phyloP scores from a whole-genome alignment of 1,140 invertebrate genomes.

The Rhagoletis zephyria region DNA sequence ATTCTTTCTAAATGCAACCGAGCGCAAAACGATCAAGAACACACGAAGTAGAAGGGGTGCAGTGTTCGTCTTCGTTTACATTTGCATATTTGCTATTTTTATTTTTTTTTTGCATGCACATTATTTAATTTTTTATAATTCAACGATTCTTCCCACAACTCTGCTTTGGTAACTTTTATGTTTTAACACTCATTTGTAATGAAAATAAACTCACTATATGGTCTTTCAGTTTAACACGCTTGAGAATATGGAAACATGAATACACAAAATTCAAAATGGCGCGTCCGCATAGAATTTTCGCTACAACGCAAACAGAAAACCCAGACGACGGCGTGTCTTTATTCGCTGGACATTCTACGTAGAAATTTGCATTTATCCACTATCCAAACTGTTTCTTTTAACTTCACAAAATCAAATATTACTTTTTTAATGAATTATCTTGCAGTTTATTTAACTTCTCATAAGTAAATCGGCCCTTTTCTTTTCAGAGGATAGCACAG shows the following conservation, averaged over 20 bases:
- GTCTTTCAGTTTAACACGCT: background rate
- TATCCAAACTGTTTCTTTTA: background rate
- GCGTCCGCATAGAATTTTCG: constrained; percentile 45
- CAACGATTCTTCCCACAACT: background rate
- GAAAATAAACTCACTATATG: background rate
- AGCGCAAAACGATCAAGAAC: constrained; percentile 34
- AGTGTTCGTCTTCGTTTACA: background rate
- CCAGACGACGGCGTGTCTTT: background rate
- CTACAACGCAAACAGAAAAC: constrained; percentile 23
- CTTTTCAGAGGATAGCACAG: constrained; percentile 45
- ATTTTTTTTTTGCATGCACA: background rate
- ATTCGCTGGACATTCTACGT: background rate
- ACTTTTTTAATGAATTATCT: too few species aligned
- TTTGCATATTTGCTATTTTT: constrained; percentile 39
- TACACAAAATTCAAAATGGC: constrained; percentile 53
- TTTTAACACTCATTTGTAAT: too few species aligned
- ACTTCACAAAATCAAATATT: too few species aligned
- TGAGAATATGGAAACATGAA: constrained; percentile 16
- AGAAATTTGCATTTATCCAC: background rate
- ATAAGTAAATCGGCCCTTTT: background rate
- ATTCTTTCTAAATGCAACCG: constrained; percentile 45
- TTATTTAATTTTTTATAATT: constrained; percentile 25
- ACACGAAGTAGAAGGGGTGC: constrained; percentile 38
- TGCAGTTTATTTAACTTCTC: too few species aligned
- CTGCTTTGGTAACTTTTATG: background rate